Conservation (phyloP, 2,888 invertebrate genomes). For the Apotomis turbidana region DNA sequence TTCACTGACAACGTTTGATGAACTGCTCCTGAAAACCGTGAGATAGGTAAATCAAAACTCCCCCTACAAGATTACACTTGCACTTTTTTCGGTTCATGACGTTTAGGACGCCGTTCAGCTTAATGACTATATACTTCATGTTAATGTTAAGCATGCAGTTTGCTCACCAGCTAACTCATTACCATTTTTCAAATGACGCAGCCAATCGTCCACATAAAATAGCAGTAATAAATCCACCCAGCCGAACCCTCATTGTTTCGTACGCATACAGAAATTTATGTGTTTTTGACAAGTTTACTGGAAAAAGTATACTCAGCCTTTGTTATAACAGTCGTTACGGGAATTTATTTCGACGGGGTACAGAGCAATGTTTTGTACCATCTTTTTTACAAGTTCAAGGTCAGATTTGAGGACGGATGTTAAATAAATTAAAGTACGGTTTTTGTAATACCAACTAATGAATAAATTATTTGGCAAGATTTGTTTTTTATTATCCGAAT, state of each 20-base stretch:
- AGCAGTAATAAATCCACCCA: constrained; percentile 22
- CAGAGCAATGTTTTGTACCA: constrained; percentile 23
- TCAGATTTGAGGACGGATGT: constrained; percentile 1
- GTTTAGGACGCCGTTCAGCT: too few relatives aligned
- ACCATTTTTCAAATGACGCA: not conserved
- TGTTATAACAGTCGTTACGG: constrained; percentile 34
- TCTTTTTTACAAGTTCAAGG: constrained; percentile 34
- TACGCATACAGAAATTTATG: constrained; percentile 31
- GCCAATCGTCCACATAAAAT: constrained; percentile 21
- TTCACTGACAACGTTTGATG: too few relatives aligned
- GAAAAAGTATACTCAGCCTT: constrained; percentile 34
- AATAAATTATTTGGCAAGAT: not conserved
- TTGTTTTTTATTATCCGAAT: not conserved
- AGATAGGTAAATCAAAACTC: too few relatives aligned
- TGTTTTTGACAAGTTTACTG: constrained; percentile 38
- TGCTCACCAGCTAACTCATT: not conserved
- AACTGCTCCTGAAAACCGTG: too few relatives aligned
- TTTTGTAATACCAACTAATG: too few relatives aligned
- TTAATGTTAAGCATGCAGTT: too few relatives aligned
- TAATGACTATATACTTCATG: too few relatives aligned
- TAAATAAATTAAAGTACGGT: constrained; percentile 4
- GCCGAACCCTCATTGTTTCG: constrained; percentile 30
- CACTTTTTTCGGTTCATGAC: too few relatives aligned
- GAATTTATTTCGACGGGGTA: constrained; percentile 34
- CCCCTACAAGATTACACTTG: too few relatives aligned